Evolutionary conservation across 2,888 invertebrate genomes (phyloP), one percentile per base, ranked within the genome.

Genomic region (Rhamnusium bicolor): DNA sequence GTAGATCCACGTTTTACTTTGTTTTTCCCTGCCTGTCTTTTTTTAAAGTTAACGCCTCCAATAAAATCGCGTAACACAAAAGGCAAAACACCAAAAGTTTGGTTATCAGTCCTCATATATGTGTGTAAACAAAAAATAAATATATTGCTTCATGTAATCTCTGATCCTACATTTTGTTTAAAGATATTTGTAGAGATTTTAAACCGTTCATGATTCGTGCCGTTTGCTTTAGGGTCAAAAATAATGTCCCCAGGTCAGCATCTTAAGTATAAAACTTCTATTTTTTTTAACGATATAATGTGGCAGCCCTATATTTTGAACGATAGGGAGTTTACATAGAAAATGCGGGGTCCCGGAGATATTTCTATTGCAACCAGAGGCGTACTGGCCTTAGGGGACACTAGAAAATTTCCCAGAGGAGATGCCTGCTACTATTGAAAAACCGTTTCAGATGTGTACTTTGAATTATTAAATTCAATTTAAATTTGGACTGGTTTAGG

Each of bases 391-490:
- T 79, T 54, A 72, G 77, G 84, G 82, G 81, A 81, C 79, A 74
- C 78, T 79, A 72, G 76, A 82, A 82, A 84, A 84, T 83, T 84
- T 84, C 84, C 84, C 84, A 76, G 60, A 80, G 84, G 84, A 83
- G 72, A 74, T 72, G 78, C 80, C 69, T 70, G 73, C 78, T 76
- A 78, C 81, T 81, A 82, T 84, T 80, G 83, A 82, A 83, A 83
- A 84, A 84, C 82, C 79, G 82, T 83, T 80, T 80, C 80, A 78
- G 78, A 83, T 79, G 79, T 75, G 74, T 73, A 71, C 74, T 75
- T 73, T 84, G 83, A 82, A 84, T 84, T 84, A 82, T 84, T 84
- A 84, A 84, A 84, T 83, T 83, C 83, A 84, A 84, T 84, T 84
- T 84, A 79, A 83, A 84, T 82, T 83, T 81, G 72, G 79, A 79